Evolutionary conservation across 2,113 vertebrate genomes (phyloP).

Genomic region (Misgurnus anguillicaudatus): DNA sequence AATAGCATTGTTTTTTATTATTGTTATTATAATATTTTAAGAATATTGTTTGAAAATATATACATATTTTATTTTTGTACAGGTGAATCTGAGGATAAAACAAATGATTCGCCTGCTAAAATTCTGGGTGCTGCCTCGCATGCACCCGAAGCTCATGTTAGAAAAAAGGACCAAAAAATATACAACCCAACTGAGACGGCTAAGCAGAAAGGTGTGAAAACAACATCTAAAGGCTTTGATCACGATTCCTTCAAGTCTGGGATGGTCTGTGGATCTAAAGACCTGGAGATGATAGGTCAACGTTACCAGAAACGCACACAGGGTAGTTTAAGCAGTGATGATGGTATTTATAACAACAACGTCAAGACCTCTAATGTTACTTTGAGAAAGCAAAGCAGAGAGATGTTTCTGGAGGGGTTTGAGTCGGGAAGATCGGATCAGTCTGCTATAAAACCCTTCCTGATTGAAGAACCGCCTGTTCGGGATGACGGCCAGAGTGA

Average conservation of each 20-base stretch:
- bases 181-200: constrained; percentile 29
- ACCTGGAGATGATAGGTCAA: neutral
- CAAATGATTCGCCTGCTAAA: constrained; percentile 41
- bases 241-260: constrained; percentile 31
- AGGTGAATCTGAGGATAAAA: constrained; percentile 43
- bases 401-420: constrained; percentile 56
- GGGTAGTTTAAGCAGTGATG: constrained; percentile 8
- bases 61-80: neutral
- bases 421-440: constrained; percentile 41
- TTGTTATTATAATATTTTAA: neutral
- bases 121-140: constrained; percentile 1
- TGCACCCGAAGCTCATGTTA: constrained; percentile 41
- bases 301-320: constrained; percentile 25
- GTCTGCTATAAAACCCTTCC: constrained; percentile 38
- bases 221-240: constrained; percentile 12
- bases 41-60: neutral
- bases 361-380: constrained; percentile 30
- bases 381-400: constrained; percentile 59
- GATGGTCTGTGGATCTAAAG: constrained; percentile 31
- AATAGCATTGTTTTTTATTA: neutral
- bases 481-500: constrained; percentile 70
- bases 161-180: constrained; percentile 43
- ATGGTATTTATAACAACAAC: neutral
- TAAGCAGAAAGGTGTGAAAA: constrained; percentile 37
- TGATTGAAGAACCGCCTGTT: constrained; percentile 74